A percentile compares a stretch with the other conserved stretches of the same genome.
These are phyloP conservation scores for Agrotis ipsilon DNA, from an alignment of 2,888 invertebrate genomes.

Conservation along the genomic window DNA sequence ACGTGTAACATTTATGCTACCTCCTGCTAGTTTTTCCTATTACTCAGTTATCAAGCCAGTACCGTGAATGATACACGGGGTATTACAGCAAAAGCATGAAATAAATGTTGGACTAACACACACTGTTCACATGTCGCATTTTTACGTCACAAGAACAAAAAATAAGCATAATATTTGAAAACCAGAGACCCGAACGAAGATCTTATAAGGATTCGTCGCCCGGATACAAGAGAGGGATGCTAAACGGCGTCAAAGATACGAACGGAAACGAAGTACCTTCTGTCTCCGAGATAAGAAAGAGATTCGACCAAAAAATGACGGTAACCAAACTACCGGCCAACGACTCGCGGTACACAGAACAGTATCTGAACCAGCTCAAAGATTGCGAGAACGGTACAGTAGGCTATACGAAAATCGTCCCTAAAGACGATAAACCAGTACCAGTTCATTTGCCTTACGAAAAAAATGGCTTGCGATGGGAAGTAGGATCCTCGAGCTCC, in stretches of 20 bases:
- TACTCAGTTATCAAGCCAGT: constrained; percentile 29
- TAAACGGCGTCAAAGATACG: constrained; percentile 89
- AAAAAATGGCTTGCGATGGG: constrained; percentile 85
- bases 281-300: constrained; percentile 91
- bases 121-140: constrained; percentile 82
- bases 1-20: constrained; percentile 62
- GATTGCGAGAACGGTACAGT: constrained; percentile 85
- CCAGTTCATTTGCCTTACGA: constrained; percentile 88
- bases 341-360: constrained; percentile 82
- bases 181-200: constrained; percentile 88
- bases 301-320: constrained; percentile 90
- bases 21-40: constrained; percentile 45
- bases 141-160: constrained; percentile 72
- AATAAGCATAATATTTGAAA: constrained; percentile 77
- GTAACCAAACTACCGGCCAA: constrained; percentile 87
- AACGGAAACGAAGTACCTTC: constrained; percentile 92
- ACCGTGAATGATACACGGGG: constrained; percentile 62
- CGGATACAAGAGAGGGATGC: constrained; percentile 83
- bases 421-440: constrained; percentile 86
- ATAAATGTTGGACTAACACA: constrained; percentile 87
- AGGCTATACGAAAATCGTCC: constrained; percentile 80
- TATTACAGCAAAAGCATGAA: constrained; percentile 77
- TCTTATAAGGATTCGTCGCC: constrained; percentile 86
- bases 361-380: constrained; percentile 84
- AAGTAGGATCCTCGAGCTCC: constrained; percentile 79